Percentiles rank a stretch among this genome's conserved stretches.
Conservation (phyloP, 2,888 invertebrate species). For the Rhagonycha lutea region DNA sequence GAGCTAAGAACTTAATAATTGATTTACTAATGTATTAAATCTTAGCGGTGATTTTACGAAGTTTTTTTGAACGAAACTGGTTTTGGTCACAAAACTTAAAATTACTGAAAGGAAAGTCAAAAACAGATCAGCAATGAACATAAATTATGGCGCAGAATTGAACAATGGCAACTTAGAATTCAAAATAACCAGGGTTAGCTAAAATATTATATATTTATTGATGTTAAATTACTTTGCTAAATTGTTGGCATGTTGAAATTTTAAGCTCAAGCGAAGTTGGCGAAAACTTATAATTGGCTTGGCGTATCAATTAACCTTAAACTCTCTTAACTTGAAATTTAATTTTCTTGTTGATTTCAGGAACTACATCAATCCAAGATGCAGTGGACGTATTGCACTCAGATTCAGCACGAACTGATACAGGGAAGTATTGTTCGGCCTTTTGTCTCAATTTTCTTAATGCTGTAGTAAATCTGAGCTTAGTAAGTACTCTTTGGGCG, state of each 20-base stretch:
- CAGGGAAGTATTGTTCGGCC: not conserved
- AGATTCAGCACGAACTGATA: not conserved
- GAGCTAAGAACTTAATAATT: not conserved
- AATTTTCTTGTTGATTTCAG: not conserved
- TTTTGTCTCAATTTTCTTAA: not conserved
- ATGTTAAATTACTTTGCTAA: not conserved
- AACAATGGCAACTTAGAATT: not conserved
- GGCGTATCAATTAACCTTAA: not conserved
- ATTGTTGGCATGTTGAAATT: not conserved
- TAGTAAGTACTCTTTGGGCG: not conserved
- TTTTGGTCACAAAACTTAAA: not conserved
- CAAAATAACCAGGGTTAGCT: not conserved
- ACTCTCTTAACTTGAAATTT: not conserved
- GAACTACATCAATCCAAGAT: not conserved
- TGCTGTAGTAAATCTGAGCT: not conserved
- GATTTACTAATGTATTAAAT: not conserved
- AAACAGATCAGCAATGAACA: not conserved
- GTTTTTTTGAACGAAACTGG: not conserved
- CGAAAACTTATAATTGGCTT: not conserved
- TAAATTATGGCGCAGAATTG: not conserved
- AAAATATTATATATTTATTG: not conserved
- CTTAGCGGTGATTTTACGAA: not conserved
- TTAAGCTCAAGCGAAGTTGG: not conserved
- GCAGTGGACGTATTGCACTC: not conserved
- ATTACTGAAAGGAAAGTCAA: constrained; percentile 6